Conservation (phyloP, 2,888 invertebrate genomes). For the Coronaproctus castanopsis region DNA sequence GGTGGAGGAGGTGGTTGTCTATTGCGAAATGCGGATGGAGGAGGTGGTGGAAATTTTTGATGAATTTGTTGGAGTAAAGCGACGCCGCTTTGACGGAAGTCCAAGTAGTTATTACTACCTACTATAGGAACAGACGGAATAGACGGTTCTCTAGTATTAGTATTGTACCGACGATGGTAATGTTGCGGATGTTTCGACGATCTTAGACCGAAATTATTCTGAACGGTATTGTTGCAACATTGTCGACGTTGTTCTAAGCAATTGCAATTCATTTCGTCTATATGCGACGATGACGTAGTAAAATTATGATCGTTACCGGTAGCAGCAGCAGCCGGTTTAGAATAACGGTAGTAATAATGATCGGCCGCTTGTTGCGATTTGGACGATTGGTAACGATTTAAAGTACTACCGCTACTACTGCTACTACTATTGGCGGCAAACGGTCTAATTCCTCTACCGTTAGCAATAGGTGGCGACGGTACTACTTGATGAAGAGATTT, state of each 20-base stretch:
- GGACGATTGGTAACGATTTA: neutral
- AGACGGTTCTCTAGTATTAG: neutral
- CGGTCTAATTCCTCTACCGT: neutral
- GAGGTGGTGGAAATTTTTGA: slow-evolving; percentile 33
- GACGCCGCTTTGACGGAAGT: slow-evolving; percentile 35
- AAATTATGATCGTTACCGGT: slow-evolving; percentile 36
- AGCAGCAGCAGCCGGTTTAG: slow-evolving; percentile 32
- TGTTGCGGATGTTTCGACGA: slow-evolving; percentile 4
- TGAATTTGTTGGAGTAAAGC: slow-evolving; percentile 25
- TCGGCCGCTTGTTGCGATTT: neutral
- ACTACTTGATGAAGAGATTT: neutral
- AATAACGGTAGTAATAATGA: slow-evolving; percentile 2
- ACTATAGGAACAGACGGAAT: slow-evolving; percentile 30
- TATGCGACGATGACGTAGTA: too few relatives aligned
- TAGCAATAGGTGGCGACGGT: neutral
- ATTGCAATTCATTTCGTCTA: too few relatives aligned
- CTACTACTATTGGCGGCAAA: neutral
- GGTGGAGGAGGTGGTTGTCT: slow-evolving; percentile 29
- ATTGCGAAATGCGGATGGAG: slow-evolving; percentile 31
- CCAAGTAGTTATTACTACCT: slow-evolving; percentile 39
- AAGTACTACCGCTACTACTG: neutral
- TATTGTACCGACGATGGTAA: slow-evolving; percentile 11
- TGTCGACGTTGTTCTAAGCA: neutral
- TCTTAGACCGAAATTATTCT: slow-evolving; percentile 14
- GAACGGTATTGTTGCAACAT: neutral